These are phyloP conservation scores for Rhinichthys klamathensis DNA, from an alignment of 2,113 vertebrate genomes.

Conservation along the genomic window DNA sequence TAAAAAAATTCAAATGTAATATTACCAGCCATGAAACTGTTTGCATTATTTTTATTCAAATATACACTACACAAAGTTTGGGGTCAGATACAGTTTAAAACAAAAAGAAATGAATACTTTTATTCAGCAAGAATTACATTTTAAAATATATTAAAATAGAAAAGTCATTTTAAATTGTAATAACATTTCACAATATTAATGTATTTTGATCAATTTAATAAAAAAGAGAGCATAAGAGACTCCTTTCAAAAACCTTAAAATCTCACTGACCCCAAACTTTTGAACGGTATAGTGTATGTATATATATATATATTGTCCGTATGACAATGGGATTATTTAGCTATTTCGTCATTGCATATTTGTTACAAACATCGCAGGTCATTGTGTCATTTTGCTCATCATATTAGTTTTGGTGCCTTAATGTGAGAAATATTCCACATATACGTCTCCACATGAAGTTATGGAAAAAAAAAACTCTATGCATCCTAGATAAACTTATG, in stretches of 20 bases:
- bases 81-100: neutral
- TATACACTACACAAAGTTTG: neutral
- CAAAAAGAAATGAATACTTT: neutral
- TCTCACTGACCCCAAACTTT: neutral
- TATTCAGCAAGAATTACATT: neutral
- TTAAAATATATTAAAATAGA: neutral
- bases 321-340: neutral
- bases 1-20: neutral
- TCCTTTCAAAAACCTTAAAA: neutral
- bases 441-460: neutral
- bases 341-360: neutral
- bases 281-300: neutral
- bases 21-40: neutral
- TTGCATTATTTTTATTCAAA: neutral
- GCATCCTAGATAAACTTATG: neutral
- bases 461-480: neutral
- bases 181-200: too few relatives aligned
- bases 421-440: slow-evolving; percentile 15
- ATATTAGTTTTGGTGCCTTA: neutral
- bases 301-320: neutral
- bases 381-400: neutral
- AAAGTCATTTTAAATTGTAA: neutral
- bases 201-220: neutral
- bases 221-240: neutral
- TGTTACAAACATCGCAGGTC: neutral